phyloP scores from a whole-genome alignment of 2,888 invertebrate genomes.

The Ernsta delagoae region DNA sequence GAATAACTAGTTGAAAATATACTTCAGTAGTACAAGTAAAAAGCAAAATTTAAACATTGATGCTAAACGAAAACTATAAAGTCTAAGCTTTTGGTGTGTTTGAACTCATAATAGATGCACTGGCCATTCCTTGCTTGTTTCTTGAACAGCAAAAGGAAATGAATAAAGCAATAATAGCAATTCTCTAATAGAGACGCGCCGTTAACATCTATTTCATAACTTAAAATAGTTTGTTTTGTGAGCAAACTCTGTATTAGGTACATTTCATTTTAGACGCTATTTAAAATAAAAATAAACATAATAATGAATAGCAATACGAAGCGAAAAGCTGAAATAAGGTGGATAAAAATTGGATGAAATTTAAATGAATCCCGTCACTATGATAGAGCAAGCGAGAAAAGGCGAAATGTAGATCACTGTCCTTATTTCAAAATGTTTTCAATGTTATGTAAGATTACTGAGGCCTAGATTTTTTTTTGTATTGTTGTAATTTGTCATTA shows the following conservation, averaged over 20 bases:
- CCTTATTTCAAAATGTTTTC: too few species aligned
- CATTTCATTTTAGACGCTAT: conserved; percentile 29
- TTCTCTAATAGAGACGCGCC: conserved; percentile 20
- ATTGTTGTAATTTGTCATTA: too few species aligned
- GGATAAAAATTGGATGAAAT: conserved; percentile 20
- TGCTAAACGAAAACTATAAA: background rate
- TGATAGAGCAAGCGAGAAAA: too few species aligned
- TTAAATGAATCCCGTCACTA: background rate
- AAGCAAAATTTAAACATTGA: background rate
- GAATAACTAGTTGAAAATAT: background rate
- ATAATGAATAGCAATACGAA: conserved; percentile 18
- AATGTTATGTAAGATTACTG: too few species aligned
- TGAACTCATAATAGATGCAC: conserved; percentile 5
- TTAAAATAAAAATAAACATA: conserved; percentile 33
- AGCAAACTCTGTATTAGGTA: conserved; percentile 13
- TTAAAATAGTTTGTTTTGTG: conserved; percentile 30
- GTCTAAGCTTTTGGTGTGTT: conserved; percentile 12
- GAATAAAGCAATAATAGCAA: conserved; percentile 29
- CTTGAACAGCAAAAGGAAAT: conserved; percentile 30
- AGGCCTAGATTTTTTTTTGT: too few species aligned
- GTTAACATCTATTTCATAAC: conserved; percentile 36
- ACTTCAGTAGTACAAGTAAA: background rate
- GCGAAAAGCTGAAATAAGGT: conserved; percentile 20
- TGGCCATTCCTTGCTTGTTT: conserved; percentile 9
- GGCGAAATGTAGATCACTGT: too few species aligned